phyloP scores from a whole-genome alignment of 2,113 vertebrate species.

The Nannospalax galili region DNA sequence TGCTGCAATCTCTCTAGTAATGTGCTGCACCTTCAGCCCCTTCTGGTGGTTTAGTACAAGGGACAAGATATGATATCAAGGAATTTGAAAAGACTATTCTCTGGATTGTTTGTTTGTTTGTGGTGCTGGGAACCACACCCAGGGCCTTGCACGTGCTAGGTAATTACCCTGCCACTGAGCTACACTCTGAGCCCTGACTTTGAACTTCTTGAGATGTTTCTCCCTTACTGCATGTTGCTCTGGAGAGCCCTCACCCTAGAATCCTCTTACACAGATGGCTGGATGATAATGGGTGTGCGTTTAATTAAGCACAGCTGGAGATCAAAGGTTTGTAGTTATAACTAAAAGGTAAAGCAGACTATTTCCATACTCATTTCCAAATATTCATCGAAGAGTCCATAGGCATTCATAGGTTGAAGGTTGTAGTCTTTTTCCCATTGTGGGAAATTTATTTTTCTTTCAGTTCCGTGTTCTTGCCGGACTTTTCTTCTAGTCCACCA shows the following conservation, averaged over 20 bases:
- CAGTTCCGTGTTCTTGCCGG: constrained; percentile 89
- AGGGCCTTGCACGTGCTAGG: neutral
- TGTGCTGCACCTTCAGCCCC: neutral
- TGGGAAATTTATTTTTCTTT: constrained; percentile 88
- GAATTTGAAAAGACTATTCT: neutral
- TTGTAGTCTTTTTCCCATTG: constrained; percentile 98
- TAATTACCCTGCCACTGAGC: neutral
- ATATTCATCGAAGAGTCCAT: constrained; percentile 98
- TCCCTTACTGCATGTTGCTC: neutral
- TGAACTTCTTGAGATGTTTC: neutral
- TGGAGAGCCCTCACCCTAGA: neutral
- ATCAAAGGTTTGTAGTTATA: constrained; percentile 22
- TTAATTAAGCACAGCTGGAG: neutral
- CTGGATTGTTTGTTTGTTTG: neutral
- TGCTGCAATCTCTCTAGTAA: neutral
- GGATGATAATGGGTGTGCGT: neutral
- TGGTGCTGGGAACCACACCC: neutral
- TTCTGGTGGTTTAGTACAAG: neutral
- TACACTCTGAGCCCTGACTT: neutral
- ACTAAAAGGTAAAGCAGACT: constrained; percentile 9
- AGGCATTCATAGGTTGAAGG: constrained; percentile 95
- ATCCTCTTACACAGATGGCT: neutral
- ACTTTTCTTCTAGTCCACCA: constrained; percentile 95
- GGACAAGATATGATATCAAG: neutral
- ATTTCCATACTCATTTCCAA: constrained; percentile 95